These are phyloP conservation scores for Leucophora obtusa DNA, from an alignment of 2,888 invertebrate genomes.

Conservation along the genomic window DNA sequence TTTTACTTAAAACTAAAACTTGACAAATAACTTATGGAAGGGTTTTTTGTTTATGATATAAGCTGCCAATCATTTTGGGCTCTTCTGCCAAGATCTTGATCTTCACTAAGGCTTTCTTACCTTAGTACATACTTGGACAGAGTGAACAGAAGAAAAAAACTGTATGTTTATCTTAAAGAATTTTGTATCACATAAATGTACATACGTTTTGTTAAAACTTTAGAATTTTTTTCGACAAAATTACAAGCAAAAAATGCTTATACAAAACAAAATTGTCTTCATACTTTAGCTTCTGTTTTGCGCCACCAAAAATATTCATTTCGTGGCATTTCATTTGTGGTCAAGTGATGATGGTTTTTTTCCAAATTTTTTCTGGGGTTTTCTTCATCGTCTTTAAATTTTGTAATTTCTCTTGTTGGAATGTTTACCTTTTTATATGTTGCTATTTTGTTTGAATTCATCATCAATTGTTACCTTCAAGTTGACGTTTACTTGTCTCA, in stretches of 20 bases:
- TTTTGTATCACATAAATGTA: slow-evolving; percentile 59
- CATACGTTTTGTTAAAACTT: slow-evolving; percentile 1
- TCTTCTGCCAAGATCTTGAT: slow-evolving; percentile 50
- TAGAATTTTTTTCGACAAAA: slow-evolving; percentile 7
- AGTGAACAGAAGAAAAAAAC: slow-evolving; percentile 19
- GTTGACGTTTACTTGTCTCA: slow-evolving; percentile 78
- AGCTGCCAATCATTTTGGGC: slow-evolving; percentile 63
- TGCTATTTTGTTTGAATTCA: slow-evolving; percentile 40
- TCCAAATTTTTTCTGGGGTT: slow-evolving; percentile 19
- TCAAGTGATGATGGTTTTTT: slow-evolving; percentile 13
- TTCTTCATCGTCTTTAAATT: slow-evolving; percentile 41
- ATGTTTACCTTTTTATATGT: slow-evolving; percentile 44
- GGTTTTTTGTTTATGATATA: slow-evolving; percentile 37
- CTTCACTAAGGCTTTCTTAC: slow-evolving; percentile 49
- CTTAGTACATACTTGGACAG: slow-evolving; percentile 33
- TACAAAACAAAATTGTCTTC: slow-evolving; percentile 44
- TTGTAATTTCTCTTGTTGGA: slow-evolving; percentile 56
- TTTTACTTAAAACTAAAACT: slow-evolving; percentile 51
- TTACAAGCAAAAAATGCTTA: slow-evolving; percentile 23
- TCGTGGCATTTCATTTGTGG: slow-evolving; percentile 45
- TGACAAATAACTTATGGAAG: slow-evolving; percentile 62
- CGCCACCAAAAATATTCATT: slow-evolving; percentile 64
- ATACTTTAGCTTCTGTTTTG: slow-evolving; percentile 63
- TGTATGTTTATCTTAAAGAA: slow-evolving; percentile 61
- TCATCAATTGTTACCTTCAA: slow-evolving; percentile 60